Evolutionary conservation across 2,888 invertebrate species (phyloP).

Genomic region (Drosophila fungiperda): DNA sequence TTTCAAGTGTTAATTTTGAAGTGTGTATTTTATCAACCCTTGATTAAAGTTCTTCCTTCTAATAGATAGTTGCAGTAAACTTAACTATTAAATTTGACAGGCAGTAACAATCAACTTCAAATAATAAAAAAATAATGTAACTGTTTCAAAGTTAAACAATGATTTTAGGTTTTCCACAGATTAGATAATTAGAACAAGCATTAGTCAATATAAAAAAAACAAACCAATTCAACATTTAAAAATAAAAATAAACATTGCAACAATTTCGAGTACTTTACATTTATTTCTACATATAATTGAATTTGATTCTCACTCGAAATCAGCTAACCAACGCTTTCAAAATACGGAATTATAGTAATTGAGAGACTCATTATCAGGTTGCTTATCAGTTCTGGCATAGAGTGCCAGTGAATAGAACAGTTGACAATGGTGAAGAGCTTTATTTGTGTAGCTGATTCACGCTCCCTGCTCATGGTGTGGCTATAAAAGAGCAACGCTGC

Average conservation of each 20-base stretch:
- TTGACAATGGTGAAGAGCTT: slow-evolving; percentile 47
- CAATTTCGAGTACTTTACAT: slow-evolving; percentile 4
- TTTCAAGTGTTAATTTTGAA: background rate
- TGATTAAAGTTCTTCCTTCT: background rate
- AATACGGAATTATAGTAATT: background rate
- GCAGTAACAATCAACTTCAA: slow-evolving; percentile 5
- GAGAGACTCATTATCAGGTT: slow-evolving; percentile 39
- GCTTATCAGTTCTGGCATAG: slow-evolving; percentile 28
- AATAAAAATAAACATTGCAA: background rate
- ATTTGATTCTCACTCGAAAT: background rate
- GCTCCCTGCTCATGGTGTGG: background rate
- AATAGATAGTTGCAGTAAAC: background rate
- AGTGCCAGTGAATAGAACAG: slow-evolving; percentile 27
- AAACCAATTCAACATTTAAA: slow-evolving; percentile 10
- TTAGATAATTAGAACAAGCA: background rate
- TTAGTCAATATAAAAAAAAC: background rate
- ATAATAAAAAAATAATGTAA: background rate
- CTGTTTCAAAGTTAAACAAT: background rate
- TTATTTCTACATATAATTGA: slow-evolving; percentile 6
- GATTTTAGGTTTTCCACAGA: background rate
- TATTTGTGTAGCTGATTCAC: slow-evolving; percentile 21
- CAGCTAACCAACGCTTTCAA: background rate
- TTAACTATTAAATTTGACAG: background rate
- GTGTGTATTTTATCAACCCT: background rate
- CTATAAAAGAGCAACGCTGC: slow-evolving; percentile 31